Evolutionary conservation across 92 coral and sea anemone genomes (phyloP).

Genomic region (Siderastrea radians): DNA sequence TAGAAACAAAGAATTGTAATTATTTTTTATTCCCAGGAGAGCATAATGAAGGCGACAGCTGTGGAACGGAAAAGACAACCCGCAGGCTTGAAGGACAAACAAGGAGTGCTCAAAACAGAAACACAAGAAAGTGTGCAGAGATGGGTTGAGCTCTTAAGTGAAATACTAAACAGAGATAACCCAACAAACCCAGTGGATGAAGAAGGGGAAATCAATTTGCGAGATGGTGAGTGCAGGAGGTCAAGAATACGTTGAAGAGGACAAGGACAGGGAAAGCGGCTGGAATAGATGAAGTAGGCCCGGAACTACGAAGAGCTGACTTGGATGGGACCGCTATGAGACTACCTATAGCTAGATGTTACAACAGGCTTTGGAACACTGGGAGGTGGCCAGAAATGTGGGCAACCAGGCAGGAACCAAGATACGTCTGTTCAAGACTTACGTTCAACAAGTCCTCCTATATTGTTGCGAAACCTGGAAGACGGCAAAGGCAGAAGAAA

Average conservation of each 20-base stretch:
- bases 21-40: no score
- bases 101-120: not conserved
- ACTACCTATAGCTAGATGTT: not conserved
- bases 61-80: not conserved
- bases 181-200: slow-evolving; percentile 22
- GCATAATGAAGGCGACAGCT: no score
- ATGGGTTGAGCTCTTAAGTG: not conserved
- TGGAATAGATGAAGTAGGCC: no score
- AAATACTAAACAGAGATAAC: slow-evolving; percentile 21
- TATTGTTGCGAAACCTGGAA: not conserved
- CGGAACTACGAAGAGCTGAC: not conserved
- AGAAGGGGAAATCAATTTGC: slow-evolving; percentile 2
- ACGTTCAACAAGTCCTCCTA: not conserved
- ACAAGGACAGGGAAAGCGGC: no score
- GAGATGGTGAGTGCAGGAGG: slow-evolving; percentile 6
- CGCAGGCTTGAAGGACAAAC: slow-evolving; percentile 24
- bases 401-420: slow-evolving; percentile 19
- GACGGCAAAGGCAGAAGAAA: not conserved
- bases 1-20: no score
- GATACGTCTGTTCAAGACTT: not conserved
- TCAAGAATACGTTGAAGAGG: no score
- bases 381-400: not conserved
- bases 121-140: slow-evolving; percentile 2
- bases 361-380: not conserved
- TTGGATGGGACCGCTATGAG: not conserved